Evolutionary conservation across 2,797 vertebrate species (phyloP).

Genomic region (Staurois parvus): DNA sequence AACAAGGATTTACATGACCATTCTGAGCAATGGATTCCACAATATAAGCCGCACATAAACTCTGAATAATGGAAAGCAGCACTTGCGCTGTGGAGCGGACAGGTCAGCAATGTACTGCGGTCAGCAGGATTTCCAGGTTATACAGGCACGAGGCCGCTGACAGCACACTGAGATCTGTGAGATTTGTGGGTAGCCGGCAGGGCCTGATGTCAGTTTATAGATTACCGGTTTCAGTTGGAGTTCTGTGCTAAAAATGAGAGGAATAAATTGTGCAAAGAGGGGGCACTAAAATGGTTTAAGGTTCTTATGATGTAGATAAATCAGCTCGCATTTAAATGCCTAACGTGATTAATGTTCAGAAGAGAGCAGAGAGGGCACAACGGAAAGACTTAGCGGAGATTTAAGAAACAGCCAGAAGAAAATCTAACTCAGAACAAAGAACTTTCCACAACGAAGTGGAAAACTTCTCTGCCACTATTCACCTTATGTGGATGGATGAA

Average conservation of each 20-base stretch:
- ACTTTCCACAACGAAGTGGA: slow-evolving; percentile 9
- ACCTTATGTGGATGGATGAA: background rate
- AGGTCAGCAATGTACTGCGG: slow-evolving; percentile 19
- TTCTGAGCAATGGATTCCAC: background rate
- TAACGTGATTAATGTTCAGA: slow-evolving; percentile 17
- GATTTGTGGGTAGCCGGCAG: slow-evolving; percentile 43
- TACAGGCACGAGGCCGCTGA: slow-evolving; percentile 22
- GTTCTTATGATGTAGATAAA: slow-evolving; percentile 33
- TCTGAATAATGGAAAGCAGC: background rate
- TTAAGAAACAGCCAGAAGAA: background rate
- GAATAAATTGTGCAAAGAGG: slow-evolving; percentile 44
- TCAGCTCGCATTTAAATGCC: slow-evolving; percentile 32
- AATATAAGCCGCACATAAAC: slow-evolving; percentile 19
- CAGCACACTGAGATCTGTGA: slow-evolving; percentile 22
- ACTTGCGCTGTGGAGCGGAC: background rate
- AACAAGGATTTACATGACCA: too few relatives aligned
- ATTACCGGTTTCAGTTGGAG: slow-evolving; percentile 18
- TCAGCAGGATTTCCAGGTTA: slow-evolving; percentile 42
- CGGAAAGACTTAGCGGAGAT: background rate
- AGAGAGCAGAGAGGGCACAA: slow-evolving; percentile 19
- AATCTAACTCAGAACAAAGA: slow-evolving; percentile 9
- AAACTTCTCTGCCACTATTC: slow-evolving; percentile 46
- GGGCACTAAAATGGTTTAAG: slow-evolving; percentile 37
- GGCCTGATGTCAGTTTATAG: slow-evolving; percentile 28
- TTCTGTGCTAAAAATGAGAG: slow-evolving; percentile 38